Base-by-base conservation (phyloP, 2,888 invertebrate genomes). In the Chromoteleia sp. region DNA sequence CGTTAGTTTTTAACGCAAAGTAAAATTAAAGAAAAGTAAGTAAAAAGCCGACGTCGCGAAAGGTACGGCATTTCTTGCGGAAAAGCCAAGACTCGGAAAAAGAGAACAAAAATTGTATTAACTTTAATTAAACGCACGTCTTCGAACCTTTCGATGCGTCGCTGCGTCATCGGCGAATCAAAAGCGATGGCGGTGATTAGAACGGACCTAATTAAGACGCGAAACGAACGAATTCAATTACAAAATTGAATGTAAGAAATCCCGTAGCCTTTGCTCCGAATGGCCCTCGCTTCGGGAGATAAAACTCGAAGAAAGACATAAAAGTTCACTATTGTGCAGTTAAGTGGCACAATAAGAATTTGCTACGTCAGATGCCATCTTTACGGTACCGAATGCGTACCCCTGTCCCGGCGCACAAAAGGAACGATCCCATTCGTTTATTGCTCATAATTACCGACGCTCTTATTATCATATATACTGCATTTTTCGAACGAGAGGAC, bases 401-500 rank as follows among this genome's bases (percentile, higher is more conserved):
- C 58, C 12, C 6, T 25, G 12, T 15, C 17, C 21, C 15, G 7
- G 7, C 17, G 7, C 14, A 2, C 12, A 41, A 58, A 65, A 29
- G 54, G 39, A 52, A 58, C 30, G 58, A 30, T 15, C 3, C 41
- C 25, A 52, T 21, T 43, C 41, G 67, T 76, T 61, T 68, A 76
- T 68, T 68, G 76, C 76, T 68, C 54, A 76, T 68, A 76, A 76
- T 76, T 76, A 52, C n/a, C 67, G 39, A 0, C 3, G 52, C 39
- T 33, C 68, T 58, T 43, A 76, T 76, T 76, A 76, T 45, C 76
- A 76, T 76, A 76, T 68, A 76, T 76, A 76, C 65, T 76, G 43
- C 76, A 76, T 76, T 76, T 76, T 61, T 76, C 33, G 25, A 33
- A 12, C 12, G 12, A 56, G 15, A 29, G 50, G 41, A 48, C 52